Conservation (phyloP, 2,113 vertebrate species). For the Phoenicopterus ruber region DNA sequence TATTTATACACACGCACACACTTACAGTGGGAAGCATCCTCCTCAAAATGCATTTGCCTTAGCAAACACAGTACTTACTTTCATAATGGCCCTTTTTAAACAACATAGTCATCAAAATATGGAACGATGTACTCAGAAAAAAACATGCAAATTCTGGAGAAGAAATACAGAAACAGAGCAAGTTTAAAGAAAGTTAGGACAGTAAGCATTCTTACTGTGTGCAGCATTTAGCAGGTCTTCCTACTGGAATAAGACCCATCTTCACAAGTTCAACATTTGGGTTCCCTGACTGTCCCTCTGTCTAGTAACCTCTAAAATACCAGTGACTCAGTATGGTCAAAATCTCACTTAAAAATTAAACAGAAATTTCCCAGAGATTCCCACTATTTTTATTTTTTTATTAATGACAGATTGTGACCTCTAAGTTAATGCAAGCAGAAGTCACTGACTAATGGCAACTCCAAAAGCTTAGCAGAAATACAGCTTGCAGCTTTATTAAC, state of each 20-base stretch:
- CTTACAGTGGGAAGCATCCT: neutral
- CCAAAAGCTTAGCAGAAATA: neutral
- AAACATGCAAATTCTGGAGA: conserved; percentile 81
- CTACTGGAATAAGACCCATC: neutral
- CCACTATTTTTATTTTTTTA: neutral
- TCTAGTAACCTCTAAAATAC: neutral
- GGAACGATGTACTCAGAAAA: conserved; percentile 90
- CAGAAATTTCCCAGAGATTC: neutral
- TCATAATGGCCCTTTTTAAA: conserved; percentile 86
- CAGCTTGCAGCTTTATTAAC: neutral
- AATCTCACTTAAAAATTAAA: neutral
- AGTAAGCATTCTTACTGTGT: neutral
- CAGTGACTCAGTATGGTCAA: neutral
- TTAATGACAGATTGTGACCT: neutral
- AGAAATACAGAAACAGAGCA: neutral
- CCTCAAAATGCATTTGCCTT: neutral
- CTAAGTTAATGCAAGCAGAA: neutral
- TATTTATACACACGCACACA: neutral
- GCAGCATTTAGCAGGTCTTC: neutral
- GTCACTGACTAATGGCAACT: neutral
- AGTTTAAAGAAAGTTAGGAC: neutral
- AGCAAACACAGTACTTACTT: conserved; percentile 74
- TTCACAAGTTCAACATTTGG: neutral
- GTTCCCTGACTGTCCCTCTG: neutral
- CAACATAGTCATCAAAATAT: conserved; percentile 89